These are phyloP conservation scores for Anguilla megastoma DNA, from an alignment of 2,797 vertebrate genomes.

Conservation along the genomic window DNA sequence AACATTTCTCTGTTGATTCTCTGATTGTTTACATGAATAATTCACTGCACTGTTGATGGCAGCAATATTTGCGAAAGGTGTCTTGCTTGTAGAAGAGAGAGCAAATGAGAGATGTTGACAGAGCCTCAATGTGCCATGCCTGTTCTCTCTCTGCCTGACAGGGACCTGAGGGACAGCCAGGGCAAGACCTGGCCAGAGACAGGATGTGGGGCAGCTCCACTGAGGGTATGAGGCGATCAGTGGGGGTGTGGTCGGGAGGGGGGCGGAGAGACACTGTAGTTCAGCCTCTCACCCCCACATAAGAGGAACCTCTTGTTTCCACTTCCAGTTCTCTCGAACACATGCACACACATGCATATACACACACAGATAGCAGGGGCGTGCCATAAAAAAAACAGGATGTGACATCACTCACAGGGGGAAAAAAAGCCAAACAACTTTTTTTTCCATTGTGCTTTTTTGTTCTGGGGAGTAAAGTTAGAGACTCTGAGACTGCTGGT, in stretches of 20 bases:
- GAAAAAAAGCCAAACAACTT: constrained; percentile 74
- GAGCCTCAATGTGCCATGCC: not conserved
- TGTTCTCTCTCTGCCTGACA: not conserved
- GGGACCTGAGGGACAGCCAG: not conserved
- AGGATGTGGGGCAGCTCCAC: not conserved
- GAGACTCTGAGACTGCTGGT: constrained; percentile 51
- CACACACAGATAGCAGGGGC: constrained; percentile 43
- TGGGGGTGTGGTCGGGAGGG: not conserved
- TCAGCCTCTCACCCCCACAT: not conserved
- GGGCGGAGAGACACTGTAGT: not conserved
- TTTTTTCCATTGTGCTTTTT: constrained; percentile 55
- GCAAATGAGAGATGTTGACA: not conserved
- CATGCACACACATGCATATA: constrained; percentile 39
- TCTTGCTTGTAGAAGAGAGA: not conserved
- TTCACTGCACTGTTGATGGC: not conserved
- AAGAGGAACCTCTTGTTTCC: constrained; percentile 14
- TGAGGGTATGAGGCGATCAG: not conserved
- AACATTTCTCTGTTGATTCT: not conserved
- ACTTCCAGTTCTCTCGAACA: constrained; percentile 27
- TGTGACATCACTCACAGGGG: constrained; percentile 85
- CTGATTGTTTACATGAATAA: not conserved
- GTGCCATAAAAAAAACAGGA: constrained; percentile 81
- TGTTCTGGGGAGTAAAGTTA: constrained; percentile 48
- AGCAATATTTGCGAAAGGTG: not conserved
- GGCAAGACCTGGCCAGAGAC: not conserved